Evolutionary conservation across 2,888 invertebrate genomes (phyloP).

Genomic region (Apotomis betuletana): DNA sequence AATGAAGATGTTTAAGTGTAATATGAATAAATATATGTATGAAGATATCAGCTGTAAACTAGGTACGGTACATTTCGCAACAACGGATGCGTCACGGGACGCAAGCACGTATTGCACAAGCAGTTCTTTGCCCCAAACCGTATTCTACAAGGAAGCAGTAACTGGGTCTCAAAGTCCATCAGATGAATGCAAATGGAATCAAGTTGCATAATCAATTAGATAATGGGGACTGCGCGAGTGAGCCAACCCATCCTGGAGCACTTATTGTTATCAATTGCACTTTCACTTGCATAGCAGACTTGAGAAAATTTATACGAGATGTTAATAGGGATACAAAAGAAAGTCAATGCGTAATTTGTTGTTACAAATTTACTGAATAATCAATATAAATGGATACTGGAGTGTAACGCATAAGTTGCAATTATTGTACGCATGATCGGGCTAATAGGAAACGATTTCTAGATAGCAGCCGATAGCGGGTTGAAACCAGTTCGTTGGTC

Average conservation of each 20-base stretch:
- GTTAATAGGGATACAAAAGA: constrained; percentile 46
- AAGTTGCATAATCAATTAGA: constrained; percentile 68
- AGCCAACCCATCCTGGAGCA: constrained; percentile 53
- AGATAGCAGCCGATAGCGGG: constrained; percentile 68
- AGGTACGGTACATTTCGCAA: constrained; percentile 46
- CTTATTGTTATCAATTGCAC: constrained; percentile 60
- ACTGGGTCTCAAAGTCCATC: constrained; percentile 59
- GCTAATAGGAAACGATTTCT: constrained; percentile 81
- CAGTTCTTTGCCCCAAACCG: constrained; percentile 50
- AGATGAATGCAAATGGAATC: constrained; percentile 61
- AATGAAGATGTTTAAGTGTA: constrained; percentile 19
- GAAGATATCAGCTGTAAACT: constrained; percentile 42
- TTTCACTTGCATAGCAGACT: constrained; percentile 59
- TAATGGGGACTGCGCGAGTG: constrained; percentile 57
- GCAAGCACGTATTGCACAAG: constrained; percentile 63
- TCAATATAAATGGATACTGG: constrained; percentile 41
- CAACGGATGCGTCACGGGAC: constrained; percentile 57
- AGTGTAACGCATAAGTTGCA: constrained; percentile 49
- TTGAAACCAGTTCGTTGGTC: constrained; percentile 81
- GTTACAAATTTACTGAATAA: constrained; percentile 30
- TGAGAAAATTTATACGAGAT: constrained; percentile 42
- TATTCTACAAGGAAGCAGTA: constrained; percentile 59
- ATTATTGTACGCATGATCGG: constrained; percentile 78
- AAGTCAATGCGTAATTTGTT: constrained; percentile 43
- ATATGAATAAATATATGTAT: constrained; percentile 19